phyloP scores from a whole-genome alignment of 2,888 invertebrate species.

The Hypsopygia costalis region DNA sequence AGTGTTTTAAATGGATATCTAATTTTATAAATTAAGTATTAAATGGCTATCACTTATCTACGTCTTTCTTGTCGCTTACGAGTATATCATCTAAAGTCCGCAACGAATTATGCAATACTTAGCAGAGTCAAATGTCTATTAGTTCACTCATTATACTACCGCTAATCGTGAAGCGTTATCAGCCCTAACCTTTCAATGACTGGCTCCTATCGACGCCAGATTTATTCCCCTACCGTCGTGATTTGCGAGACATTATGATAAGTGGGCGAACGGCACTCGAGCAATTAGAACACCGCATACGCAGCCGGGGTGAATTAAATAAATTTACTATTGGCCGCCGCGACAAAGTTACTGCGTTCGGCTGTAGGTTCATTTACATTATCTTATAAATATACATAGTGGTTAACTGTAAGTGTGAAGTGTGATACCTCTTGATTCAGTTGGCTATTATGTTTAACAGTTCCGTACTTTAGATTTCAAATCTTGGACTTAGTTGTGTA shows the following conservation, averaged over 20 bases:
- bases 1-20: no score
- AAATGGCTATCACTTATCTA: no score
- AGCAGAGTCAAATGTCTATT: not conserved
- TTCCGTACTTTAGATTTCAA: no score
- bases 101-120: no score
- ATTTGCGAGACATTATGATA: constrained; percentile 79
- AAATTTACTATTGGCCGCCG: constrained; percentile 9
- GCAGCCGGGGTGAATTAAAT: constrained; percentile 19
- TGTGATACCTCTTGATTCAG: no score
- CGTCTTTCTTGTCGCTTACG: no score
- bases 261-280: constrained; percentile 64
- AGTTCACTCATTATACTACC: not conserved
- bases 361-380: not conserved
- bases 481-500: no score
- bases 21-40: no score
- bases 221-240: constrained; percentile 64
- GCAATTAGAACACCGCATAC: constrained; percentile 66
- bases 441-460: no score
- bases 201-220: constrained; percentile 56
- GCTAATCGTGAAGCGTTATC: constrained; percentile 12
- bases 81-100: no score
- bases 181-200: constrained; percentile 36
- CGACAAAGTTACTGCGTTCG: constrained; percentile 8
- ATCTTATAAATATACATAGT: not conserved
- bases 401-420: no score